Evolutionary conservation across 2,888 invertebrate species (phyloP), one percentile per base, ranked within the genome.

Genomic region (Plagodis dolabraria): DNA sequence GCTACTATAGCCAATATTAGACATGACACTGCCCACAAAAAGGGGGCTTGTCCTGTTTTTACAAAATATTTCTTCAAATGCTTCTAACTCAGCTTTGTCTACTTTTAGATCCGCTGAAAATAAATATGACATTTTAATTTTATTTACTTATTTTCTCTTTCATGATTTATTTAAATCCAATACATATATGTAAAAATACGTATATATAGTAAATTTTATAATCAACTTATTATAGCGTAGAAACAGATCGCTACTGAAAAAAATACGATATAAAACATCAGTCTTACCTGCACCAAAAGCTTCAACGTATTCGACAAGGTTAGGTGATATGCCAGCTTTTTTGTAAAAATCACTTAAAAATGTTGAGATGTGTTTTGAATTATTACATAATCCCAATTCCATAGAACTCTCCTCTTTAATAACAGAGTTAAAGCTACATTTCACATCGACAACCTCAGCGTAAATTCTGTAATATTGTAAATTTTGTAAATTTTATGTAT

Each of bases 1-100:
- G 67, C 80, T 82, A 5, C 64, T 67, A 61, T 80, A 83, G 0
- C 88, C 88, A 33, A 86, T 72, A 61, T 87, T 88, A 5, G 87
- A 87, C 69, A 77, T 80, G 2, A 88, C 82, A 38, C 84, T 84
- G 9, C 88, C 88, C 52, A 96, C 93, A 6, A 93, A 79, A 6
- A 96, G 85, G 2, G 94, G 93, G 9, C 93, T 90, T 0, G 92
- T 88, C 49, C 94, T 83, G 38, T 86, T 80, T 44, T 83, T 74
- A 72, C 94, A 94, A 76, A 94, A 94, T 5, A 94, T 87, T 60
- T 94, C 86, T 36, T 93, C 89, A 54, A 95, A 89, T 4, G 94
- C 92, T 71, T 94, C 92, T 33, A 95, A 82, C 76, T 96, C 95
- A 63, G 93, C 89, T 44, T 94, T 95, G 75, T 96, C 95, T n/a